Base-by-base conservation (phyloP, 2,113 vertebrate species). In the Chloroceryle aenea region DNA sequence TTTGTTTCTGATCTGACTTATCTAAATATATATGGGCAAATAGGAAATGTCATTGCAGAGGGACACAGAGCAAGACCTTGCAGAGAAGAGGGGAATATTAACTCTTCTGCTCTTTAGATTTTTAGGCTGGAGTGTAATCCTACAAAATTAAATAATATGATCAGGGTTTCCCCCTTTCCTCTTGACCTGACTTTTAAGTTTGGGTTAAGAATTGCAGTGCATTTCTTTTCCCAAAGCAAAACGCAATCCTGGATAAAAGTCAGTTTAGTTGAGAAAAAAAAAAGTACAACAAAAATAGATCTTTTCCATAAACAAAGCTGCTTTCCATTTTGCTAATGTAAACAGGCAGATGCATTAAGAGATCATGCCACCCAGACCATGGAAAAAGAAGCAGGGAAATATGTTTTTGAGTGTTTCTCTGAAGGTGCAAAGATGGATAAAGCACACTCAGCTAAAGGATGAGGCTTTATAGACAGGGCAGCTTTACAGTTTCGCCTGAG, bases 291-390 rank as follows among this genome's bases (percentile, higher is more conserved):
- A 80, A 95, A 98, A 98, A 98, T 98, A 98, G 97, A 97, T 97
- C 97, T 98, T 98, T 98, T 98, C 98, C 98, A 98, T 98, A 98
- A 98, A 98, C 98, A 98, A 98, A 98, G 97, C 97, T 98, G 98
- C 98, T 98, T 98, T 97, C 97, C 93, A 91, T 98, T 98, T 97
- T 95, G 89, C 90, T 95, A 98, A 97, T 71, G 43, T 98, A 98
- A 98, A 98, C 97, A 98, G 97, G 96, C 96, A 97, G 98, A 97
- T 97, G 97, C 95, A 84, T 94, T 93, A 91, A 93, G 95, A 97
- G 97, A 94, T 72, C 89, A 80, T 97, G 96, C 98, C 97, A 98
- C 96, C 97, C 96, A 96, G 92, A 72, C 74, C 82, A 89, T 95
- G 96, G 90, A 97, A 92, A 95, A 93, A 87, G 82, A 58, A 67